Base-by-base conservation (phyloP, 2,888 invertebrate species). In the Nasonovia ribisnigri region DNA sequence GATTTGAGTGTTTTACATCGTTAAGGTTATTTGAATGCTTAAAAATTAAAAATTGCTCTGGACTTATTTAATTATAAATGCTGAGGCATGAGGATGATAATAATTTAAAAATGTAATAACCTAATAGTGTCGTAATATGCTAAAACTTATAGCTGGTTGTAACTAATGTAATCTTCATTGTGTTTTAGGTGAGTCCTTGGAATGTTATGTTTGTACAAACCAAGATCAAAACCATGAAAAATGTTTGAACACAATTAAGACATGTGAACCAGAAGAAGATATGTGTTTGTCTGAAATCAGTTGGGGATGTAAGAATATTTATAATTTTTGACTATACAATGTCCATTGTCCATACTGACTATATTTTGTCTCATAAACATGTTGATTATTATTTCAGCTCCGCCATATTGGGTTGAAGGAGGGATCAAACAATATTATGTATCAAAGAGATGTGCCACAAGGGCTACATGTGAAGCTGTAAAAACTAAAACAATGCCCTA, bases 401-500 rank as follows among this genome's bases (percentile, higher is more conserved):
- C 98, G n/a, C 98, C 98, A 0, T 99, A 99, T 95, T 99, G 99
- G 98, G 98, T 98, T 0, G 98, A 98, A 95, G 98, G 98, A 48
- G 98, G 98, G 0, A 97, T 98, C 94, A 98, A 99, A 95, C 99
- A 99, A 95, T 98, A 98, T 96, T 99, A 98, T 95, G 97, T 99
- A 88, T 98, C 98, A 0, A 99, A 99, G 96, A 96, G 97, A 90
- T 99, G 99, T 96, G 97, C 98, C 26, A 97, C 97, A 0, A 97
- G 97, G 95, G 97, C 97, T 0, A 97, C 97, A 95, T 99, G 99
- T 95, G 97, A 97, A 48, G 96, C 96, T 94, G 97, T 97, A 92
- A 97, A 98, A 94, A 97, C 97, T 94, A 96, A 96, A 84, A 97
- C 97, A 95, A 98, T 97, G 97, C 97, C 97, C 16, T 96, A 97